Evolutionary conservation across 2,797 vertebrate species (phyloP), one percentile per base, ranked within the genome.

Genomic region (Hapalemur alaotrensis): DNA sequence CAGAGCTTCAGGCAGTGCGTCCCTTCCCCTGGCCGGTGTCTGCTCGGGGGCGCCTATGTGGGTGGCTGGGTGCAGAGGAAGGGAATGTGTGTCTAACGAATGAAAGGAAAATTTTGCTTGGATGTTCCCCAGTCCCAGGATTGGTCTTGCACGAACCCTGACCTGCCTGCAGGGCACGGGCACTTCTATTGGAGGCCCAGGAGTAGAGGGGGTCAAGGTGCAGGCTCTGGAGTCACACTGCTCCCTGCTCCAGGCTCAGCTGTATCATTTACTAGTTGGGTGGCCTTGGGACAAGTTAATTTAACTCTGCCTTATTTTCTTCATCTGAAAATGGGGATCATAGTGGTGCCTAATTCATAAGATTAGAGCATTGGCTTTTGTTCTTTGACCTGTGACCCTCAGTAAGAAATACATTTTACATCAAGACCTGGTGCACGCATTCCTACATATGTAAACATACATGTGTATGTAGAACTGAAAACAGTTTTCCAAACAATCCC

Each of bases 331-430:
- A 35, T 13, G 32, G 32, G 41, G 32, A 13, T 83, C 59, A 76
- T 30, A 65, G 18, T 38, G 41, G 43, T 73, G 13, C 69, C 38
- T 91, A 38, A 82, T 43, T 81, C 63, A 70, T 23, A 61, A 38
- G 32, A 54, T 69, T 69, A 89, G 50, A 84, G 30, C 22, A 28
- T 3, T 61, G 85, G 35, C 4, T 94, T 96, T 93, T 43, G 59
- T 35, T 18, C 70, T 81, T 48, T 87, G 75, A 69, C 61, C 30
- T 86, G 73, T 43, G 59, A 78, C 18, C 8, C 41, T 92, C 13
- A 65, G 54, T 81, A 76, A 84, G 73, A 96, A 95, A 92, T 43
- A 67, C 23, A 48, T 75, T 95, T 86, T 91, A 78, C 10, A 89
- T 41, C 48, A 63, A 80, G 91, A 92, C n/a, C 41, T 17, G n/a